Evolutionary conservation across 2,113 vertebrate genomes (phyloP), one percentile per base, ranked within the genome.

Genomic region (Desmodus rotundus): DNA sequence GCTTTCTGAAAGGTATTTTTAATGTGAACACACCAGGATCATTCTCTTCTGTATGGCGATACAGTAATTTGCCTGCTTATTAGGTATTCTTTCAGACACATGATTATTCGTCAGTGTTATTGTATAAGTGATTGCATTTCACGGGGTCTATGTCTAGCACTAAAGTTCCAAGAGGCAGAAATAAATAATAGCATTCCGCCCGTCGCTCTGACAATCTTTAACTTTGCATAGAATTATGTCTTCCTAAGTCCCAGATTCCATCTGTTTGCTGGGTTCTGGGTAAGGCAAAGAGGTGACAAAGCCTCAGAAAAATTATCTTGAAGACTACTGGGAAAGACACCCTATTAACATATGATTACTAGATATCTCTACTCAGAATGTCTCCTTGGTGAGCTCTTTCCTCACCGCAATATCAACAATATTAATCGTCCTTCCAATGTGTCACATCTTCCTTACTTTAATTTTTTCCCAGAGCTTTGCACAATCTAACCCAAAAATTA

Each of bases 91-190:
- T 76, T 70, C 38, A 92, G 92, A 96, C 65, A 73, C 67, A 65
- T 36, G 54, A 76, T 80, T 90, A 61, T 89, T 94, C 41, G 91
- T 96, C 89, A 65, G 76, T 74, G 67, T 87, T 96, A 78, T 91
- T 94, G 58, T 91, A 36, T 95, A 95, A 94, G 65, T 61, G 81
- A 95, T 95, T 96, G 72, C 58, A 85, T 90, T 54, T 95, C 52
- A 72, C 26, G 61, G 28, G 56, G 80, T 94, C 68, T 67, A 43
- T 87, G 43, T 65, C 77, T 67, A 94, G 78, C 41, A 68, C 65
- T 89, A 52, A 91, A 89, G 56, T 84, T 96, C 61, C 12, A 90
- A 93, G 38, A 94, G 58, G 24, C 70, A 93, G 47, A 96, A 91
- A 97, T 73, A 96, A 93, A 93, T 93, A 11, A 73, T 73, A 87